Conservation (phyloP, 2,797 vertebrate genomes). For the Kryptolebias ocellatus region DNA sequence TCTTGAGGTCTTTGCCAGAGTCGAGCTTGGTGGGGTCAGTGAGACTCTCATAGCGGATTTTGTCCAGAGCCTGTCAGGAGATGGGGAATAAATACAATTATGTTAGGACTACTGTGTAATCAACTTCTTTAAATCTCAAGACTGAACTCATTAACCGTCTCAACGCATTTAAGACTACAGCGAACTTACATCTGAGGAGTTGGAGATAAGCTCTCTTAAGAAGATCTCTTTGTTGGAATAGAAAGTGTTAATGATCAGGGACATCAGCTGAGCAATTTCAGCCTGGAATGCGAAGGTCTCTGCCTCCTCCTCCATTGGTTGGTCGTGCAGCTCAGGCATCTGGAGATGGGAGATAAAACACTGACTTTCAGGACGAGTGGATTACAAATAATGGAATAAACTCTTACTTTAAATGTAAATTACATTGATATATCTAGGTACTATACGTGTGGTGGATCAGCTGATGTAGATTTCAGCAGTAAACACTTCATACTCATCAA, state of each 20-base stretch:
- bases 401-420: neutral
- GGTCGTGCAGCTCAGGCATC: conserved; percentile 72
- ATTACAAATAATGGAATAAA: neutral
- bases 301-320: conserved; percentile 73
- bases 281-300: conserved; percentile 81
- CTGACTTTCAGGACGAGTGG: neutral
- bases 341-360: conserved; percentile 19
- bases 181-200: conserved; percentile 76
- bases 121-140: too few species aligned
- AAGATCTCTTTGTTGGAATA: conserved; percentile 84
- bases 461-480: neutral
- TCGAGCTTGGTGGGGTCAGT: conserved; percentile 78
- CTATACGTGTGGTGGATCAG: neutral
- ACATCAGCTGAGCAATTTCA: conserved; percentile 85
- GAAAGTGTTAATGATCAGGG: conserved; percentile 82
- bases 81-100: neutral
- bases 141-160: neutral
- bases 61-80: conserved; percentile 71
- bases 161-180: neutral
- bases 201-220: conserved; percentile 81
- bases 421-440: neutral
- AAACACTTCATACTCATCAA: too few species aligned
- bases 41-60: conserved; percentile 79
- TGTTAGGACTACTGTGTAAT: neutral
- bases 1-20: conserved; percentile 77